These are phyloP conservation scores for Diachasma alloeum DNA, from an alignment of 1,140 invertebrate genomes.

Conservation along the genomic window DNA sequence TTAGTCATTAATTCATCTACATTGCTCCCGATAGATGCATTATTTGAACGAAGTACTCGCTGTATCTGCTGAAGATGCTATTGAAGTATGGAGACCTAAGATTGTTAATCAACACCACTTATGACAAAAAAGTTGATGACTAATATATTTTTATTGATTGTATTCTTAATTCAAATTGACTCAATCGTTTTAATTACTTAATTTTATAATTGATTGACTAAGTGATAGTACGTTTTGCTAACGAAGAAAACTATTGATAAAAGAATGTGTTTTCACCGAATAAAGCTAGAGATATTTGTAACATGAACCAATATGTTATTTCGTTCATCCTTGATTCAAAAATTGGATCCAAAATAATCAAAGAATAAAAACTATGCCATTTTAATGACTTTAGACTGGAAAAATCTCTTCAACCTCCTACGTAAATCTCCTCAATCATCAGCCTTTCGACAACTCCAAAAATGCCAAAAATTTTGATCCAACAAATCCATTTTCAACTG, in stretches of 20 bases:
- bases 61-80: conserved; percentile 47
- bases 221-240: neutral
- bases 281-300: too few relatives aligned
- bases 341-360: too few relatives aligned
- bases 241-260: neutral
- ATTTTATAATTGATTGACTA: neutral
- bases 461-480: too few relatives aligned
- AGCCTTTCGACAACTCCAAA: too few relatives aligned
- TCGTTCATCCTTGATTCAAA: too few relatives aligned
- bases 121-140: neutral
- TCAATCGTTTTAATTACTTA: neutral
- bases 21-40: conserved; percentile 46
- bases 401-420: too few relatives aligned
- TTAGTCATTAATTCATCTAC: conserved; percentile 15
- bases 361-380: too few relatives aligned
- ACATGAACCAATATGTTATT: too few relatives aligned
- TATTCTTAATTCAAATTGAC: neutral
- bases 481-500: too few relatives aligned
- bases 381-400: too few relatives aligned
- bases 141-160: neutral
- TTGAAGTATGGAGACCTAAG: conserved; percentile 53
- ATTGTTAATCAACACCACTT: conserved; percentile 5
- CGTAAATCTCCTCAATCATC: too few relatives aligned
- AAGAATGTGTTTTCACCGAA: neutral
- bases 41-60: conserved; percentile 54